Percentiles rank a stretch among this genome's conserved stretches.
These are phyloP conservation scores for Euwallacea fornicatus DNA, from an alignment of 1,140 invertebrate genomes.

Conservation along the genomic window DNA sequence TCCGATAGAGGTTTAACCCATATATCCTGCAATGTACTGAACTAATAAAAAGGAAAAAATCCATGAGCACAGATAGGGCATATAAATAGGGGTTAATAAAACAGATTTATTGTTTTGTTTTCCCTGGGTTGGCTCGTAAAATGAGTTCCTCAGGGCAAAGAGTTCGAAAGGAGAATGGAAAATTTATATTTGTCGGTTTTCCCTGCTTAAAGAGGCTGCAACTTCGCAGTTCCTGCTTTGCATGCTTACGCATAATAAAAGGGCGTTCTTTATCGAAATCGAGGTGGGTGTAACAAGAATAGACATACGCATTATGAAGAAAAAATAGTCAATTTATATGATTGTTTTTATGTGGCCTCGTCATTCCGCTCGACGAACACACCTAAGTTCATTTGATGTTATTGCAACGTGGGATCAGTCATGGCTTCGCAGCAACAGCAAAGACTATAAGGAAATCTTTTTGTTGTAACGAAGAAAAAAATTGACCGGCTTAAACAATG, in stretches of 20 bases:
- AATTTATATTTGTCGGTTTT: conserved; percentile 20
- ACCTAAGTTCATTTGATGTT: conserved; percentile 25
- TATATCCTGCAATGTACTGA: conserved; percentile 12
- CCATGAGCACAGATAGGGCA: conserved; percentile 25
- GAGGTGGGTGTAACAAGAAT: conserved; percentile 9
- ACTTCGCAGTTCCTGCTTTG: no score
- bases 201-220: neutral
- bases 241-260: neutral
- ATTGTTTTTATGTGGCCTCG: conserved; percentile 23
- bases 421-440: neutral
- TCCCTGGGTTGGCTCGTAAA: conserved; percentile 25
- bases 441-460: conserved; percentile 12
- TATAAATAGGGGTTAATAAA: conserved; percentile 37
- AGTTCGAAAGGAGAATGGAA: conserved; percentile 20
- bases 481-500: conserved; percentile 9
- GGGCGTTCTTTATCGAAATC: neutral
- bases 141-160: conserved; percentile 25
- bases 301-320: conserved; percentile 4
- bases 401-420: conserved; percentile 29
- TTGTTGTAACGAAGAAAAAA: conserved; percentile 11
- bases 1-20: conserved; percentile 7
- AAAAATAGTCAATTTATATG: conserved; percentile 19
- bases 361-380: conserved; percentile 19
- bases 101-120: conserved; percentile 37
- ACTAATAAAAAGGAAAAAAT: conserved; percentile 25